These are phyloP conservation scores for Aratinga solstitialis DNA, from an alignment of 2,797 vertebrate genomes.

Conservation along the genomic window DNA sequence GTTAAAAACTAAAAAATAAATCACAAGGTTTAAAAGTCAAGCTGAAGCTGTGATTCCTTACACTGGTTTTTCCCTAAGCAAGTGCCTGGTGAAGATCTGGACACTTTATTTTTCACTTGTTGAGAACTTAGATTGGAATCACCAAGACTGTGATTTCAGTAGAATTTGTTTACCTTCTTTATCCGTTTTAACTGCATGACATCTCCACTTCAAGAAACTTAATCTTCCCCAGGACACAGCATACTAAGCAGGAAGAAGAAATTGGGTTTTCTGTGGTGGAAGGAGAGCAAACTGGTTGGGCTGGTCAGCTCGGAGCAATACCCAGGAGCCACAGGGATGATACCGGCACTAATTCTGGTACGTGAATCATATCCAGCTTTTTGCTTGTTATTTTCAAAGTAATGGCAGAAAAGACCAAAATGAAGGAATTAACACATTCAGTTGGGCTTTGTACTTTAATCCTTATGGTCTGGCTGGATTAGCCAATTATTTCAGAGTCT, in stretches of 20 bases:
- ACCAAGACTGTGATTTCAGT: neutral
- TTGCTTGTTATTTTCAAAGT: conserved; percentile 2
- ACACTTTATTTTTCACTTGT: neutral
- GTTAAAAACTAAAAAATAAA: neutral
- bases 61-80: neutral
- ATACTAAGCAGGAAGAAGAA: neutral
- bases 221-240: neutral
- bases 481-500: neutral
- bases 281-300: neutral
- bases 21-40: neutral
- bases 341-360: neutral
- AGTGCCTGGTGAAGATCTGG: neutral
- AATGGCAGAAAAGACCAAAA: neutral
- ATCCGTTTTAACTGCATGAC: neutral
- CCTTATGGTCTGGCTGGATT: neutral
- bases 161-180: neutral
- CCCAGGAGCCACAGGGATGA: neutral
- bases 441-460: neutral
- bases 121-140: neutral
- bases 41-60: neutral
- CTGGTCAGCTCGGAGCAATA: neutral
- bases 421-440: neutral
- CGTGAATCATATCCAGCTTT: neutral
- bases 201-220: neutral
- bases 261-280: neutral